Conservation (phyloP, 2,113 vertebrate genomes). For the Aplodontia rufa region DNA sequence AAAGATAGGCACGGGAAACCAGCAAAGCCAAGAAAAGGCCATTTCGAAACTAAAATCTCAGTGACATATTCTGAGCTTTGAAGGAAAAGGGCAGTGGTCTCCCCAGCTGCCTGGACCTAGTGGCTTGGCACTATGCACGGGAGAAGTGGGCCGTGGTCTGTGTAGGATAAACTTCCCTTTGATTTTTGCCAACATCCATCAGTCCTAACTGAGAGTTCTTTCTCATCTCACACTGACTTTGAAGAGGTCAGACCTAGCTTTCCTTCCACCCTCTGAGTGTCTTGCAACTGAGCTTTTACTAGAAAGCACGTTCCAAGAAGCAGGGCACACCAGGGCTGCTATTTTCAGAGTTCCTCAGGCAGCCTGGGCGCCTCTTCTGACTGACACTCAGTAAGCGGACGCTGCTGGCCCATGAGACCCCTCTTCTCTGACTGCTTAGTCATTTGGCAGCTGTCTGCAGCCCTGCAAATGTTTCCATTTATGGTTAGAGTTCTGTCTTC, state of each 20-base stretch:
- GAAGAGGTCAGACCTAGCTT: neutral
- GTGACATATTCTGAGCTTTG: no score
- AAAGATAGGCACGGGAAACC: no score
- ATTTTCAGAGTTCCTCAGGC: neutral
- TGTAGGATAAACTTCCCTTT: neutral
- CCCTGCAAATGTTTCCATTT: constrained; percentile 80
- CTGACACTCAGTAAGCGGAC: neutral
- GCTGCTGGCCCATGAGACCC: neutral
- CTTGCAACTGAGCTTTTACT: fast-evolving
- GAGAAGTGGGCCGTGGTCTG: fast-evolving
- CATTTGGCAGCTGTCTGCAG: constrained; percentile 66
- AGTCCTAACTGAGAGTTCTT: neutral
- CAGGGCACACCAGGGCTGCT: neutral
- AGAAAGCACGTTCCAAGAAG: neutral
- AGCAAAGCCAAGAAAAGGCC: no score
- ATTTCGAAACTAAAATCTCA: neutral
- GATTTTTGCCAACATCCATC: neutral
- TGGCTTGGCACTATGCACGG: neutral
- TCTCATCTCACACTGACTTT: neutral
- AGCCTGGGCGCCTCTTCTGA: neutral
- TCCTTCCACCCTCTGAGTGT: neutral
- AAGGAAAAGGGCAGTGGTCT: no score
- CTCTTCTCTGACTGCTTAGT: constrained; percentile 55
- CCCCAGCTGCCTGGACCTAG: fast-evolving
- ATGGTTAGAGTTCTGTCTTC: constrained; percentile 76